Conservation (phyloP, 2,888 invertebrate species). For the Athripsodes cinereus region DNA sequence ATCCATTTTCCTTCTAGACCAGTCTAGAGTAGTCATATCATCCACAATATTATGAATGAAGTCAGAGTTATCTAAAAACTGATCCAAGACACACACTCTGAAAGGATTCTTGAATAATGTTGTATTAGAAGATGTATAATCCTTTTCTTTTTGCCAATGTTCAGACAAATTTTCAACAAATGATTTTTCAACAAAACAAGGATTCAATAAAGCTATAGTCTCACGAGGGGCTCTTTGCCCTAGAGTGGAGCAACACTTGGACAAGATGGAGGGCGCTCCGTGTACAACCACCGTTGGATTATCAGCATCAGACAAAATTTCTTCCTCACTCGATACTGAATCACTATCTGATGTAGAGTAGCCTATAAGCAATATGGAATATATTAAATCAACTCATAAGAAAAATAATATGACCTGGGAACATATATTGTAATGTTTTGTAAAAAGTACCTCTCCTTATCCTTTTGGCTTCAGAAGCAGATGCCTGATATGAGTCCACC, state of each 20-base stretch:
- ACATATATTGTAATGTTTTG: too few relatives aligned
- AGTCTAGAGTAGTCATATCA: slow-evolving; percentile 63
- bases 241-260: slow-evolving; percentile 32
- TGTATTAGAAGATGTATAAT: slow-evolving; percentile 38
- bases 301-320: slow-evolving; percentile 13
- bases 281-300: slow-evolving; percentile 6
- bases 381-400: too few relatives aligned
- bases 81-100: slow-evolving; percentile 58
- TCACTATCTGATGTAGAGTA: slow-evolving; percentile 22
- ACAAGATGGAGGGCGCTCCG: slow-evolving; percentile 6
- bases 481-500: slow-evolving; percentile 46
- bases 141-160: slow-evolving; percentile 46
- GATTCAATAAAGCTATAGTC: slow-evolving; percentile 42
- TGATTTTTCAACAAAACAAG: slow-evolving; percentile 3
- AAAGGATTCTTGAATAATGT: slow-evolving; percentile 60
- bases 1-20: slow-evolving; percentile 76
- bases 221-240: slow-evolving; percentile 42
- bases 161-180: slow-evolving; percentile 28
- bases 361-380: slow-evolving; percentile 11
- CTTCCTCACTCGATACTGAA: slow-evolving; percentile 14
- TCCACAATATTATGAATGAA: slow-evolving; percentile 57
- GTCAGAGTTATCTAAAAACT: slow-evolving; percentile 52
- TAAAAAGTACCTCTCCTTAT: slow-evolving; percentile 44
- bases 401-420: neutral
- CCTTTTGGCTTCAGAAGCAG: slow-evolving; percentile 47